phyloP scores from a whole-genome alignment of 2,113 vertebrate species.

The Lonchura striata region DNA sequence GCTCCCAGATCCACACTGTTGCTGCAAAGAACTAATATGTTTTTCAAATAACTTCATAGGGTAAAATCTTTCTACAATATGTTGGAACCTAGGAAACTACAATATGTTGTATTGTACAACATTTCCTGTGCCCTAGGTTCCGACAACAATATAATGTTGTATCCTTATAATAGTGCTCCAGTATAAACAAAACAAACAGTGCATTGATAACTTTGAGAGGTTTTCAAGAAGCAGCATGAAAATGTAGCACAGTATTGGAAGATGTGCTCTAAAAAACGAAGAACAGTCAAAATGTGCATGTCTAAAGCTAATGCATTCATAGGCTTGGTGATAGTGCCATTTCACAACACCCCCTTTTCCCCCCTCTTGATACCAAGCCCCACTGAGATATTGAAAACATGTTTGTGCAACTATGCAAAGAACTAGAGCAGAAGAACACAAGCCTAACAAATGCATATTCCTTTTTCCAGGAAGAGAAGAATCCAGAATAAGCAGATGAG shows the following conservation, averaged over 20 bases:
- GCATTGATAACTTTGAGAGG: background rate
- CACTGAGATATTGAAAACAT: background rate
- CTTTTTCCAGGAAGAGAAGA: background rate
- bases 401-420: background rate
- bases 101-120: too few species aligned
- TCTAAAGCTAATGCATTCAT: background rate
- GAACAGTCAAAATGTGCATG: background rate
- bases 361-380: background rate
- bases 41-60: background rate
- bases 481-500: background rate
- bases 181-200: background rate
- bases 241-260: background rate
- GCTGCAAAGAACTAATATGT: background rate
- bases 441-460: background rate
- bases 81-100: too few species aligned
- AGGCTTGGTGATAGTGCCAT: background rate
- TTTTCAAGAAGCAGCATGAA: background rate
- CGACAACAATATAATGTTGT: background rate
- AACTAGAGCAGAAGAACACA: background rate
- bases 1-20: background rate
- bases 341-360: background rate
- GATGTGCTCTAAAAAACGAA: background rate
- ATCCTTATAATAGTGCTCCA: background rate
- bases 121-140: too few species aligned
- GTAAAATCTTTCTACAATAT: background rate